phyloP scores from a whole-genome alignment of 2,888 invertebrate genomes.

The Acanthoscelides obtectus region DNA sequence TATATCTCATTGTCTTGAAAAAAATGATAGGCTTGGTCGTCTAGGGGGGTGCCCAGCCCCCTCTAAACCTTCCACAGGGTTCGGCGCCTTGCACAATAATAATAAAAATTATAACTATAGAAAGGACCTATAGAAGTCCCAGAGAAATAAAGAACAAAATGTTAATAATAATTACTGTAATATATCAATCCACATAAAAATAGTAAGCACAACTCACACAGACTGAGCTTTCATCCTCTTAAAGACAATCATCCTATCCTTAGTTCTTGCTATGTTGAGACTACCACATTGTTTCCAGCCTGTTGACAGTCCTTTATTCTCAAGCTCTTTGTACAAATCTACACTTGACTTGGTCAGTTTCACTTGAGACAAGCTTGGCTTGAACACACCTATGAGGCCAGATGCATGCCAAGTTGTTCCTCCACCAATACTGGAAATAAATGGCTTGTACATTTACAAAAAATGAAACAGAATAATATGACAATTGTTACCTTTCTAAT shows the following conservation, averaged over 20 bases:
- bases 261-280: conserved; percentile 75
- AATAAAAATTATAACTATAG: too few species aligned
- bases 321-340: conserved; percentile 66
- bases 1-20: too few species aligned
- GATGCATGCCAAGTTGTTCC: conserved; percentile 79
- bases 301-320: conserved; percentile 65
- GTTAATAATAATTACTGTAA: too few species aligned
- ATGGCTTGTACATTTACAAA: neutral
- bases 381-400: conserved; percentile 81
- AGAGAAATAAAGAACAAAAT: too few species aligned
- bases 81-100: too few species aligned
- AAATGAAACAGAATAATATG: neutral
- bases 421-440: conserved; percentile 60
- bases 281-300: conserved; percentile 94
- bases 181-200: too few species aligned
- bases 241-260: conserved; percentile 80
- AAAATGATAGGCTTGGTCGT: too few species aligned
- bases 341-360: conserved; percentile 77
- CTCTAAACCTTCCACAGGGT: too few species aligned
- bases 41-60: too few species aligned
- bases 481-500: neutral
- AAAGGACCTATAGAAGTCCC: too few species aligned
- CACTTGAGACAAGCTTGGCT: conserved; percentile 76
- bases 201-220: conserved; percentile 65
- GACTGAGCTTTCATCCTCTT: conserved; percentile 82